Percentiles rank a stretch among this genome's conserved stretches.
Evolutionary conservation across 2,797 vertebrate species (phyloP).

Genomic region (Clarias platycephalus): DNA sequence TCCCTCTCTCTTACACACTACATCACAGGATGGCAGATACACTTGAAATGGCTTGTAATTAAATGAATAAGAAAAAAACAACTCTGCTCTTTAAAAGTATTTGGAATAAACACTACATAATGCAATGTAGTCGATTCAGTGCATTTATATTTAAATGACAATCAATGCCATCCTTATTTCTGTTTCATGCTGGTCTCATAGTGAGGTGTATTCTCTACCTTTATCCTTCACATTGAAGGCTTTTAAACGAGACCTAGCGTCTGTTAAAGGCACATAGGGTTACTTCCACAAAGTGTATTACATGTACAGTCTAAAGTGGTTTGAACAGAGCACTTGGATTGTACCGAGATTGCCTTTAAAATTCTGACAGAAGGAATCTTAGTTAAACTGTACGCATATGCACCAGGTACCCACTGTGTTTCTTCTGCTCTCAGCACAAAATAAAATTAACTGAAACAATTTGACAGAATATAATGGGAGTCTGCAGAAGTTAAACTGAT

Average conservation of each 20-base stretch:
- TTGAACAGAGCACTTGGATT: conserved; percentile 27
- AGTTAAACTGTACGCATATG: conserved; percentile 5
- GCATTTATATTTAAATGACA: conserved; percentile 3
- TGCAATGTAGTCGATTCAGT: background rate
- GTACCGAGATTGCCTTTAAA: background rate
- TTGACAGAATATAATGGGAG: background rate
- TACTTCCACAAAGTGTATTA: conserved; percentile 35
- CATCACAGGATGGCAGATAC: conserved; percentile 4
- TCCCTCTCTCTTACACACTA: background rate
- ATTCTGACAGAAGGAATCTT: conserved; percentile 22
- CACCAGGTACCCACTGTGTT: conserved; percentile 5
- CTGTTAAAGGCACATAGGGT: conserved; percentile 32
- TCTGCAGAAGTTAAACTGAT: background rate
- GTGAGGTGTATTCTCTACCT: conserved; percentile 7
- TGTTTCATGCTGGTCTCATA: conserved; percentile 2
- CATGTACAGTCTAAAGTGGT: conserved; percentile 15
- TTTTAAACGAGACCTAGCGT: conserved; percentile 18
- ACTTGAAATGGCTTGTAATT: conserved; percentile 9
- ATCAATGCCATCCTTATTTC: background rate
- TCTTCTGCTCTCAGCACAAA: background rate
- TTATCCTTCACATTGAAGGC: conserved; percentile 32
- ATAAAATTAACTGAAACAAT: background rate
- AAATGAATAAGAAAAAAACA: background rate
- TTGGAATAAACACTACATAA: background rate
- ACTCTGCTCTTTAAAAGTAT: conserved; percentile 7